Base-by-base conservation (phyloP, 1,140 invertebrate species). In the Aphelinus certus region DNA sequence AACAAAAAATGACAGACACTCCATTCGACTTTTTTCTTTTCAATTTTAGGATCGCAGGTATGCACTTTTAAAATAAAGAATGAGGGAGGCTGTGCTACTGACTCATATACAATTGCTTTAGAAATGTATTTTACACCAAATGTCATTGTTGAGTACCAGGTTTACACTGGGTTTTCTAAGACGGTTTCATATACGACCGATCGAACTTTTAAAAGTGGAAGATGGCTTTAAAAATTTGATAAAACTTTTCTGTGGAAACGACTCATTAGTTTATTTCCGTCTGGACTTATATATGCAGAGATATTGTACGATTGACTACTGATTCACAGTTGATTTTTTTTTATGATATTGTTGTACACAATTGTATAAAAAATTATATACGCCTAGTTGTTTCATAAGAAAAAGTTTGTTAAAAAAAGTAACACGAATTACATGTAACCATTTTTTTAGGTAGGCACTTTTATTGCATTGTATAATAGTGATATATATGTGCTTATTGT, bases 401-500 rank as follows among this genome's bases (percentile, higher is more conserved):
- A 65, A 76, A 84, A 81, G 76, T 85, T 85, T 86, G 79, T 83
- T 84, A 84, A 66, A 71, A 73, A 68, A 79, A 83, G 78, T 84
- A 85, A 84, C 79, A 78, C 64, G 63, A 75, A 61, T 70, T 70
- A 79, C 76, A 79, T 76, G 76, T 83, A 82, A 82, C 62, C 77
- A 76, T 71, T 66, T 76, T 48, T 80, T 81, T 81, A 81, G 67
- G 78, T 83, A 80, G 76, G 73, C 73, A 83, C 58, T 78, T 80
- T 78, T 80, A 81, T 83, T 82, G 79, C 81, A 84, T 81, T 85
- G 80, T 84, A 82, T 81, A 79, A 84, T 83, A 85, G 80, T 81
- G 81, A 83, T 84, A 84, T 81, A 71, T 79, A 83, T 83, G 81
- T 86, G 84, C 84, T 87, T 86, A 84, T 80, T 85, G 82, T 86